phyloP scores from a whole-genome alignment of 35 echinoderm and acorn worm species.

The Heliocidaris tuberculata region DNA sequence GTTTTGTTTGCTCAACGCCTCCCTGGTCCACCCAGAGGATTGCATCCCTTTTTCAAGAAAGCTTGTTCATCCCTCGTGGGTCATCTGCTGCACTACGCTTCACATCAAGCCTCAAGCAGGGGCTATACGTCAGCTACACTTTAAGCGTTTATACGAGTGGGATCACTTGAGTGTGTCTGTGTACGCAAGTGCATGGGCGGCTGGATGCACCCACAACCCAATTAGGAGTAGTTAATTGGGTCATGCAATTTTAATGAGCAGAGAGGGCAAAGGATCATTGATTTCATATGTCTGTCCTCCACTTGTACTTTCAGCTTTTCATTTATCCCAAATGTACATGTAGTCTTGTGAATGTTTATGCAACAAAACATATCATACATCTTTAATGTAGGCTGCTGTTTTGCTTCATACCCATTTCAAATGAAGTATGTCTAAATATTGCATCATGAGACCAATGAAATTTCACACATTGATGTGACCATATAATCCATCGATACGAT shows the following conservation, averaged over 20 bases:
- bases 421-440: background rate
- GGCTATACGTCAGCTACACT: slow-evolving; percentile 1
- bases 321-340: background rate
- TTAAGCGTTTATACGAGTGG: background rate
- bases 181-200: background rate
- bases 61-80: background rate
- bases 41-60: background rate
- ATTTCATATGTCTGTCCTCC: background rate
- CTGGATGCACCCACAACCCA: background rate
- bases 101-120: background rate
- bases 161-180: slow-evolving; percentile 9
- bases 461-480: background rate
- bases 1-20: slow-evolving; percentile 39
- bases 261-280: background rate
- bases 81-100: background rate
- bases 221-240: slow-evolving; percentile 28
- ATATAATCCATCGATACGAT: background rate
- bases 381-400: background rate
- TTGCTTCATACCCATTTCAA: background rate
- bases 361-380: background rate
- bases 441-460: background rate
- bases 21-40: background rate
- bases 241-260: slow-evolving; percentile 29
- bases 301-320: background rate
- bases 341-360: background rate